Conservation (phyloP, 2,888 invertebrate genomes). For the Apotomis capreana region DNA sequence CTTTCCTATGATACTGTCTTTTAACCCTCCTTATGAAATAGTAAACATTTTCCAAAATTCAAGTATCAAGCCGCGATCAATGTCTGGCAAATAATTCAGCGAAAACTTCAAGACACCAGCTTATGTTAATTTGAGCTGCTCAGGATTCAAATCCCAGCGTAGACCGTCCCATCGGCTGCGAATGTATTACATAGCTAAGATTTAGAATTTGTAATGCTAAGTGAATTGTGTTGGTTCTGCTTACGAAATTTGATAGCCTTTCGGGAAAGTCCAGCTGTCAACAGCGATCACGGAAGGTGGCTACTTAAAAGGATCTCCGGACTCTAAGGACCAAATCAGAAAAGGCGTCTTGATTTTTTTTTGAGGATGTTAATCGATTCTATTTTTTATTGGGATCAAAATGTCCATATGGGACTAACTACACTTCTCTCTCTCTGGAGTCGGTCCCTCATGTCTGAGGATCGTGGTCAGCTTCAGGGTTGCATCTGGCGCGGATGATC, state of each 20-base stretch:
- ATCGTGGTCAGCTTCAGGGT: too few relatives aligned
- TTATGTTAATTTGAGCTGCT: constrained; percentile 45
- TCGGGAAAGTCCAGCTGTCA: constrained; percentile 28
- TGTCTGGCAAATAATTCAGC: constrained; percentile 40
- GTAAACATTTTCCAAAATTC: constrained; percentile 17
- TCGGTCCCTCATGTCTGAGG: too few relatives aligned
- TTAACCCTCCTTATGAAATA: neutral
- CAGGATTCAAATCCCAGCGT: constrained; percentile 42
- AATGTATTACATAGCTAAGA: constrained; percentile 37
- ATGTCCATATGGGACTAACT: too few relatives aligned
- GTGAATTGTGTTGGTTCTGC: constrained; percentile 39
- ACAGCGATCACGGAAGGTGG: neutral
- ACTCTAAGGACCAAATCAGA: too few relatives aligned
- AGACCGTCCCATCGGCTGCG: constrained; percentile 39
- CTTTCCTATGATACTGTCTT: too few relatives aligned
- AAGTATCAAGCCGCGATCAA: constrained; percentile 36
- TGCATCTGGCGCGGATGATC: too few relatives aligned
- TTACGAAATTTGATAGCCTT: constrained; percentile 35
- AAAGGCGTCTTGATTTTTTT: too few relatives aligned
- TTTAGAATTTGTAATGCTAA: constrained; percentile 41
- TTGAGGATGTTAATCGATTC: too few relatives aligned
- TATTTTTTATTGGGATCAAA: too few relatives aligned
- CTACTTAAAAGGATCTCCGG: neutral
- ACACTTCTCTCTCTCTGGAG: too few relatives aligned
- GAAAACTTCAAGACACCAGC: constrained; percentile 41